A percentile compares a stretch with the other conserved stretches of the same genome.
Evolutionary conservation across 2,797 vertebrate genomes (phyloP).

Genomic region (Sorex maritimensis): DNA sequence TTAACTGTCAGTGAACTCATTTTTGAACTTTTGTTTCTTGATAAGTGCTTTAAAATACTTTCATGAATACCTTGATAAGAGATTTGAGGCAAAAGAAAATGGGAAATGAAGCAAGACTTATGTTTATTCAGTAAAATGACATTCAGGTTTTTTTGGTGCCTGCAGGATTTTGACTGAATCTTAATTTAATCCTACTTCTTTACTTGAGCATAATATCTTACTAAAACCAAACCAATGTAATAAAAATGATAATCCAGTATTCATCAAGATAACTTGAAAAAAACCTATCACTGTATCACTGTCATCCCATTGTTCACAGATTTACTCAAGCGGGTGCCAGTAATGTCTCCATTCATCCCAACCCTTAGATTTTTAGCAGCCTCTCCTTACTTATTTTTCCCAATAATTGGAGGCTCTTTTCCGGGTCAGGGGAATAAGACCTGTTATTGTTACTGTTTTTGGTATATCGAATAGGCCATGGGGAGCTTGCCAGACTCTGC

Average conservation of each 20-base stretch:
- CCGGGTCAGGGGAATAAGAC: too few relatives aligned
- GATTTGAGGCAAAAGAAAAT: slow-evolving; percentile 23
- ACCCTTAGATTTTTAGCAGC: too few relatives aligned
- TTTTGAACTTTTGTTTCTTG: neutral
- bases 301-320: too few relatives aligned
- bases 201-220: neutral
- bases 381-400: too few relatives aligned
- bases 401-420: too few relatives aligned
- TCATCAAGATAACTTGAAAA: neutral
- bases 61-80: neutral
- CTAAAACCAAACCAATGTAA: neutral
- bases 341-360: too few relatives aligned
- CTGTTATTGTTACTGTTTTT: too few relatives aligned
- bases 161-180: accelerated
- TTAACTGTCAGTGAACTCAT: neutral
- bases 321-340: too few relatives aligned
- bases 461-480: too few relatives aligned
- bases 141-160: neutral
- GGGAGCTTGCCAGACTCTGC: too few relatives aligned
- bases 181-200: neutral
- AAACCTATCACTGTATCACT: neutral
- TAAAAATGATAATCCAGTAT: neutral
- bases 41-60: slow-evolving; percentile 18
- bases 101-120: neutral
- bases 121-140: neutral